These are phyloP conservation scores for Triplophysa yarkandensis DNA, from an alignment of 2,797 vertebrate species.

Conservation along the genomic window DNA sequence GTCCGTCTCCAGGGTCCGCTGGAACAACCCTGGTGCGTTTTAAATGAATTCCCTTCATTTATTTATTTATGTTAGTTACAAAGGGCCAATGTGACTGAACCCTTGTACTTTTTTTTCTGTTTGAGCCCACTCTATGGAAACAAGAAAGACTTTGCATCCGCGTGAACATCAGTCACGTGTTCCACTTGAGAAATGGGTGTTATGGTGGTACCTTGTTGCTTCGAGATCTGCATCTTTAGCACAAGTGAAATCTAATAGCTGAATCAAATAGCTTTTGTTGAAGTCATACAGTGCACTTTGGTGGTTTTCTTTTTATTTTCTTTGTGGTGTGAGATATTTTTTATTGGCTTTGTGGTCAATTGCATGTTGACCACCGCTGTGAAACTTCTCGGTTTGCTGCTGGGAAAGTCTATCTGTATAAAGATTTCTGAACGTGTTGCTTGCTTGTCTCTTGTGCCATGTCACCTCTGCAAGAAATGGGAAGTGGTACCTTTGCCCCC, in stretches of 20 bases:
- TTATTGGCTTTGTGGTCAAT: not conserved
- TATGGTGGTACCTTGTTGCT: not conserved
- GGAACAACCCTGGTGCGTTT: conserved; percentile 62
- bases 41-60: conserved; percentile 66
- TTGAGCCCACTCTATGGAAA: conserved; percentile 59
- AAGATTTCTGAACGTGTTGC: not conserved
- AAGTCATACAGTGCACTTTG: not conserved
- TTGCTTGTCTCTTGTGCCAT: not conserved
- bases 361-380: not conserved
- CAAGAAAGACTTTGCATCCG: conserved; percentile 31
- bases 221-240: not conserved
- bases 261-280: not conserved
- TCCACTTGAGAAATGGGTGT: conserved; percentile 49
- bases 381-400: not conserved
- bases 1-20: conserved; percentile 53
- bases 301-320: not conserved
- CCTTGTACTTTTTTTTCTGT: conserved; percentile 58
- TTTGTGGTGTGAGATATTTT: not conserved
- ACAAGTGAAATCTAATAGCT: not conserved
- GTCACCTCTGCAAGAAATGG: conserved; percentile 5
- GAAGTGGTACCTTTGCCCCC: not conserved
- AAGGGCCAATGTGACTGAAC: conserved; percentile 63
- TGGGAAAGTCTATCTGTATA: not conserved
- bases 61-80: conserved; percentile 72
- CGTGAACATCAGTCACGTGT: conserved; percentile 50